Evolutionary conservation across 2,113 vertebrate species (phyloP), one percentile per base, ranked within the genome.

Genomic region (Spilogale gracilis): DNA sequence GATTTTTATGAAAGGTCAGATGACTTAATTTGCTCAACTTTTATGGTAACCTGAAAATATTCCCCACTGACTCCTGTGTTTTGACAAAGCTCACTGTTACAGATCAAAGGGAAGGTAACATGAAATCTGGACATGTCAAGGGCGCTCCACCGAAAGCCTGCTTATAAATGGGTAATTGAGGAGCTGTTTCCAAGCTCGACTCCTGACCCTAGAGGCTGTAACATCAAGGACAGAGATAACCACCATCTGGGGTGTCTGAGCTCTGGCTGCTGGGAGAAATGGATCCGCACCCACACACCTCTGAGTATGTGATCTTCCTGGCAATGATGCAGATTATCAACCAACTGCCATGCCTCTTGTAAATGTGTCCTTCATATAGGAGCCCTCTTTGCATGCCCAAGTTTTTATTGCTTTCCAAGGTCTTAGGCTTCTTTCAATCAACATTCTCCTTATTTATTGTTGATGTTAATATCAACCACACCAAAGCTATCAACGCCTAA

Each of bases 1-100:
- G 82, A 97, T 82, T 95, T 96, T 98, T 91, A 88, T 71, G 79
- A 96, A 97, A 58, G 73, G 50, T 16, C 80, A 16, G 90, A 89
- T 93, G 79, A 67, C 82, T 91, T 96, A 93, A 97, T 95, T 94
- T 94, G 20, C 48, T 93, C 91, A 80, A 9, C 4, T 96, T 96
- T 95, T 83, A 89, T 65, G 69, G 61, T 54, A 84, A 6, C 25
- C 58, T 73, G 56, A 97, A 82, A 79, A 96, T 74, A 73, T 92
- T 32, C 80, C 61, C 85, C 43, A 78, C n/a, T 94, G 88, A 73
- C 60, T 80, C 43, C 45, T 25, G 48, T 96, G 81, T 97, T 97
- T 96, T 93, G 17, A 92, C 80, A 93, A 97, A 97, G 45, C 84
- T 76, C 82, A 58, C 65, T 80, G n/a, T 63, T 82, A 21, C 20